Base-by-base conservation (phyloP, 2,888 invertebrate species). In the Notodonta ziczac region DNA sequence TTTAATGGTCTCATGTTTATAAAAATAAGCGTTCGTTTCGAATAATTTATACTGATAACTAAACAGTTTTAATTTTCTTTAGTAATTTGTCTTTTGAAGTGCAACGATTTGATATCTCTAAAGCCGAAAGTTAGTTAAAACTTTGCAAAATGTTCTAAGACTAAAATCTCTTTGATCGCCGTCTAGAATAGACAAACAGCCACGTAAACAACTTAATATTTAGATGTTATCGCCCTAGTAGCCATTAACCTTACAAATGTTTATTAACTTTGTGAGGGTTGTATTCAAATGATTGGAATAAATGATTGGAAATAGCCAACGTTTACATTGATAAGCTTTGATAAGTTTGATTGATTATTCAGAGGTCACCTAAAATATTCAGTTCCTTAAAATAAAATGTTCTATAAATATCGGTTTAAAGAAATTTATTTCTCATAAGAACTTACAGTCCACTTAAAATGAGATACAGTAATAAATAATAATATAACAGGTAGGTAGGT, bases 1-100 rank as follows among this genome's bases (percentile, higher is more conserved):
- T 35, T 35, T 35, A 35, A 35, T 35, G 35, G 6, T 7, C 35
- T 35, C 5, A 35, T 35, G 35, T 35, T 35, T 6, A 35, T 6
- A 35, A 35, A 6, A 35, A 35, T 35, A 35, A 35, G 35, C 6
- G 7, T 7, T 4, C 7, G 4, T 35, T 35, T 35, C 4, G 10
- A 42, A 42, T 42, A 42, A 10, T 12, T 42, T 10, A 42, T 10
- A 42, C 9, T 10, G 10, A 42, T 10, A 42, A 42, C 24, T 24
- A 24, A 24, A 2, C 24, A 10, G 12, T 10, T 10, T 62, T 58
- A 57, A 51, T 57, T 56, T 46, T 10, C n/a, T n/a, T n/a, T 7
- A 42, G 4, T 46, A n/a, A 46, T n/a, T n/a, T n/a, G 13, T 10
- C 13, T 46, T n/a, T 46, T 46, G n/a, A 46, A 46, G n/a, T 46